Evolutionary conservation across 2,888 invertebrate genomes (phyloP).

Genomic region (Tethea ocularis): DNA sequence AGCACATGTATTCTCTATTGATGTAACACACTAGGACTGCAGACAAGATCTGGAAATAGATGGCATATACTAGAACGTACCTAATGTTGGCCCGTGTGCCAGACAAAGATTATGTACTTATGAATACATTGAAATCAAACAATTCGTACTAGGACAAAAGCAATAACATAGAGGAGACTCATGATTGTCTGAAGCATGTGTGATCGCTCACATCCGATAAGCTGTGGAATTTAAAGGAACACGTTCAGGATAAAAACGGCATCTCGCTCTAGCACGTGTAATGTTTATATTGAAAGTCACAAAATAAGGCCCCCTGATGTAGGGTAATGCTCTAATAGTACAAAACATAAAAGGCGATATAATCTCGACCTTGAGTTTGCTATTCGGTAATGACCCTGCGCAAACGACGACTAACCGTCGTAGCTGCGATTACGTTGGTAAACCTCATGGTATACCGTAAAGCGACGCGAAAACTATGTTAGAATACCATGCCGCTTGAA

Average conservation of each 20-base stretch:
- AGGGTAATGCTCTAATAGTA: conserved; percentile 10
- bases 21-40: neutral
- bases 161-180: neutral
- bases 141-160: neutral
- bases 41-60: neutral
- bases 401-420: conserved; percentile 53
- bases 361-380: conserved; percentile 62
- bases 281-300: conserved; percentile 6
- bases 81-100: neutral
- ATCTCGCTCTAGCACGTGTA: conserved; percentile 3
- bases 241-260: no score
- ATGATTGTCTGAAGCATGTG: neutral
- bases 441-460: conserved; percentile 26
- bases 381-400: conserved; percentile 69
- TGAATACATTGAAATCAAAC: neutral
- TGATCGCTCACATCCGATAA: neutral
- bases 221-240: conserved; percentile 4
- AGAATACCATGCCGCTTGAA: conserved; percentile 9
- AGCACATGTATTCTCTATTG: neutral
- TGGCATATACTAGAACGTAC: neutral
- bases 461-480: conserved; percentile 16
- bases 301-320: neutral
- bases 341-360: conserved; percentile 36
- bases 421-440: conserved; percentile 42
- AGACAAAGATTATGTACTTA: neutral